Percentiles rank a stretch among this genome's conserved stretches.
phyloP scores from a whole-genome alignment of 2,797 vertebrate species.

The Phalloptychus januarius region DNA sequence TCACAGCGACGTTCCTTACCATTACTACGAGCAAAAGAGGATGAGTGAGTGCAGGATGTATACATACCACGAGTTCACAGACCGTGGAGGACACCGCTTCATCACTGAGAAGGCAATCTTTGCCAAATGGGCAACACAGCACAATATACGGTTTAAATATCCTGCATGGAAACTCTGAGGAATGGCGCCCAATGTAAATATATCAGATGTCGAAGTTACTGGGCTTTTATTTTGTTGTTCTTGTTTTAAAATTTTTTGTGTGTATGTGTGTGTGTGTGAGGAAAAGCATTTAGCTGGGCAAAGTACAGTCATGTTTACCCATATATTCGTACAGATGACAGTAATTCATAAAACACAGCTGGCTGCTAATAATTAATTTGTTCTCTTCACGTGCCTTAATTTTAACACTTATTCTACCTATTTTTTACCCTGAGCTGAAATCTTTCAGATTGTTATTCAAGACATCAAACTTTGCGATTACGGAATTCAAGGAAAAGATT shows the following conservation, averaged over 20 bases:
- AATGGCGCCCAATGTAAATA: background rate
- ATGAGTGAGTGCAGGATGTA: conserved; percentile 92
- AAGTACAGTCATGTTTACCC: background rate
- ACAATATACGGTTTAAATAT: conserved; percentile 86
- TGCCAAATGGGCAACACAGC: conserved; percentile 88
- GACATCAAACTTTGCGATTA: background rate
- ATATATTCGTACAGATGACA: background rate
- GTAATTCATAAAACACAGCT: conserved; percentile 24
- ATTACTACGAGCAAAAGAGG: conserved; percentile 89
- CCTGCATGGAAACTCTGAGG: conserved; percentile 80
- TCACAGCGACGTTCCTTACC: conserved; percentile 88
- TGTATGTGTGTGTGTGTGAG: background rate
- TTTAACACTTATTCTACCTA: conserved; percentile 20
- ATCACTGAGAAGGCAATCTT: conserved; percentile 95
- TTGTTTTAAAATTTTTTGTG: background rate
- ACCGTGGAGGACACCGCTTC: conserved; percentile 89
- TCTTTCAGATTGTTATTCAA: conserved; percentile 1
- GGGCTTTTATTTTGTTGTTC: background rate
- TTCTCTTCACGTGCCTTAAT: conserved; percentile 53
- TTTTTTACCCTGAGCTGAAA: conserved; percentile 18
- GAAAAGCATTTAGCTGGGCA: background rate
- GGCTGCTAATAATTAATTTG: background rate
- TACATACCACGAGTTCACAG: conserved; percentile 83
- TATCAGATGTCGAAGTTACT: background rate
- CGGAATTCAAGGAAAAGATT: background rate